Evolutionary conservation across 2,797 vertebrate species (phyloP).

Genomic region (Xiphophorus birchmanni): DNA sequence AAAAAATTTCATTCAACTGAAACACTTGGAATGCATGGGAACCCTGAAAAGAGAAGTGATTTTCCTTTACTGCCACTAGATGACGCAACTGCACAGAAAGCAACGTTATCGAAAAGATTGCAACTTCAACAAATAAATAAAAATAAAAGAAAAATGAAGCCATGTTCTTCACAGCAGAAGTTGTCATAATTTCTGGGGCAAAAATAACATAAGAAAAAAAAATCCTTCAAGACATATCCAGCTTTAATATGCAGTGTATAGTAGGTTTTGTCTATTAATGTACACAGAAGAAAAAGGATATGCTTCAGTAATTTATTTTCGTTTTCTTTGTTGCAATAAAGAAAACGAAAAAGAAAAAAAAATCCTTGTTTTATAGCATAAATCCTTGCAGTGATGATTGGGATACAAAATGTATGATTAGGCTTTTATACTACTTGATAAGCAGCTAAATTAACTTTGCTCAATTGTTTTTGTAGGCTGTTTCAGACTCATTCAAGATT

Average conservation of each 20-base stretch:
- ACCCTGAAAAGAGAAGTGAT: background rate
- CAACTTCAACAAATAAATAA: background rate
- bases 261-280: background rate
- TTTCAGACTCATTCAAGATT: background rate
- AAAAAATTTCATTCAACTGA: background rate
- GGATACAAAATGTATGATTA: background rate
- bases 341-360: too few relatives aligned
- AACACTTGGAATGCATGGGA: background rate
- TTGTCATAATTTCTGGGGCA: background rate
- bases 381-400: background rate
- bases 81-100: slow-evolving; percentile 42
- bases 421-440: background rate
- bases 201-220: background rate
- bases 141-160: background rate
- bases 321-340: background rate
- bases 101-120: slow-evolving; percentile 15
- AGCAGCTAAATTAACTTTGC: background rate
- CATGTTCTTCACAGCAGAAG: background rate
- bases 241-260: too few relatives aligned
- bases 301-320: background rate
- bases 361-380: background rate
- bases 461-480: background rate
- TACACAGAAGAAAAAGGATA: background rate
- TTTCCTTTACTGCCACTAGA: slow-evolving; percentile 35
- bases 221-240: background rate